Base-by-base conservation (phyloP, 2,797 vertebrate species). In the Sphaeramia orbicularis region DNA sequence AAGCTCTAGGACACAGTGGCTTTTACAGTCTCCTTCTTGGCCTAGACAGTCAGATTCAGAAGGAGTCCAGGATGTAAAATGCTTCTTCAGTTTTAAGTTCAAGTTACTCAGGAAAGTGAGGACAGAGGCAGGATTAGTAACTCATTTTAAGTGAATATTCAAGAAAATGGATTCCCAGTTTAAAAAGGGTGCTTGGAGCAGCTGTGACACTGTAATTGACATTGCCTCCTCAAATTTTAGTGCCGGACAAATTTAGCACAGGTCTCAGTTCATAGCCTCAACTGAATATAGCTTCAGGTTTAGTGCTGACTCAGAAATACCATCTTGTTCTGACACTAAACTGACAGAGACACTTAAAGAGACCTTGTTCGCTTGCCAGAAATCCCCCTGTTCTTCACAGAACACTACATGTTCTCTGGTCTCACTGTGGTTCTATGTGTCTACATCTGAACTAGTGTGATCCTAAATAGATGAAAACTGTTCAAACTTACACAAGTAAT, bases 231-330 rank as follows among this genome's bases (percentile, higher is more conserved):
- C 62, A 71, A 63, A 86, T 84, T 91, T 90, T 88, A 89, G 88
- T 80, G 74, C 63, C 24, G 2, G 81, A 84, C 89, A 89, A 78
- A 92, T 92, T 93, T 94, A 94, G 92, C 76, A 14, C 37, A 0
- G 63, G 75, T 77, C 79, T 89, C 76, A 74, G 84, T 80, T 86
- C 68, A 57, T 53, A 68, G 85, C 78, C 27, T 44, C 74, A 77
- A 87, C 83, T 86, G 40, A 68, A 62, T 80, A 81, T 86, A 89
- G 86, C 81, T 47, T 63, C 61, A 80, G 64, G 77, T 85, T 83
- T 84, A 78, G 71, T 84, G 91, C 91, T 81, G 93, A 93, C 83
- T 92, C 81, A 91, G 87, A 88, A 89, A 93, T 91, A 78, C 85
- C 82, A 48, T 60, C 71, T 58, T 58, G 67, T 69, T 66, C 61